phyloP scores from a whole-genome alignment of 2,797 vertebrate species.

The Pelodytes ibericus region DNA sequence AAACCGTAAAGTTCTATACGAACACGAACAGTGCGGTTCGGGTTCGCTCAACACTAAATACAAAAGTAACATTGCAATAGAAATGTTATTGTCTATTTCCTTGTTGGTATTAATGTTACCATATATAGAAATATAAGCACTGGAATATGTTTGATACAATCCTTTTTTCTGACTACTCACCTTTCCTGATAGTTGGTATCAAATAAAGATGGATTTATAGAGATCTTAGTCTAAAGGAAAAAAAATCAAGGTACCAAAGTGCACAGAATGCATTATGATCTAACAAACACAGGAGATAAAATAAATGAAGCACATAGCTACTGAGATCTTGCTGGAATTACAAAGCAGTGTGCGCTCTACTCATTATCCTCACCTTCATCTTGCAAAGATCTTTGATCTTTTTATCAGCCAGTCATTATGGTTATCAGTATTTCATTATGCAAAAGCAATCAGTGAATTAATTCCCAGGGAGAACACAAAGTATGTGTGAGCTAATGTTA shows the following conservation, averaged over 20 bases:
- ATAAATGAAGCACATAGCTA: neutral
- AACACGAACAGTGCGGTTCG: no score
- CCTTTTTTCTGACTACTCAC: neutral
- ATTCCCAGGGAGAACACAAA: constrained; percentile 21
- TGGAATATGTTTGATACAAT: neutral
- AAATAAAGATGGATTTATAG: neutral
- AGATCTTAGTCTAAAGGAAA: neutral
- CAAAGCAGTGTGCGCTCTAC: neutral
- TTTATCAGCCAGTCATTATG: constrained; percentile 27
- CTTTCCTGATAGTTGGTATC: neutral
- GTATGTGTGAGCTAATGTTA: neutral
- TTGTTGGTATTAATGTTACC: no score
- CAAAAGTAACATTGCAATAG: no score
- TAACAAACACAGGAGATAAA: constrained; percentile 5
- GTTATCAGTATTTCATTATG: constrained; percentile 33
- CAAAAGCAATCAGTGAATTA: constrained; percentile 35
- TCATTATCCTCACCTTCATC: constrained; percentile 36
- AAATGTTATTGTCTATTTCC: no score
- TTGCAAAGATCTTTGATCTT: constrained; percentile 29
- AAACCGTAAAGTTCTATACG: no score
- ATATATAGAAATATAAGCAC: no score
- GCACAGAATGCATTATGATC: constrained; percentile 2
- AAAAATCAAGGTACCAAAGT: neutral
- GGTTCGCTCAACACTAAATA: no score
- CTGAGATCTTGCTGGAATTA: constrained; percentile 12